Evolutionary conservation across 2,888 invertebrate species (phyloP), one percentile per base, ranked within the genome.

Genomic region (Meiosimyza decipiens): DNA sequence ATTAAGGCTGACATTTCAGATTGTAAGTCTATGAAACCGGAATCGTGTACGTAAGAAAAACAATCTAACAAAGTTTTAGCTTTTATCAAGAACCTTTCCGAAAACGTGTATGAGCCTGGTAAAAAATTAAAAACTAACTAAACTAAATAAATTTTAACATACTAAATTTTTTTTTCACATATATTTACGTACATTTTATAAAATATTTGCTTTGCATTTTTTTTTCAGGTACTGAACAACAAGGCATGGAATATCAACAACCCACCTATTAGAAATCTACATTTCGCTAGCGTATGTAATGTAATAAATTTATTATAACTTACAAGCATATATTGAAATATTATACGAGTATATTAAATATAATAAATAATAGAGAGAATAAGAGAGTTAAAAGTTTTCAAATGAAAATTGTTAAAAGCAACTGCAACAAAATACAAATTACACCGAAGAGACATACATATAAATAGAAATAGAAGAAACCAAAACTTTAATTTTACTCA

Each of bases 241-340:
- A 79, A 62, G 82, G 82, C 77, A 82, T 84, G 83, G 85, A 85
- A 77, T 85, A 85, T 76, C 84, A 83, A 75, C 85, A 85, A 80
- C 85, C 85, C 82, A 85, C 85, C 80, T 85, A 85, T 77, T 85
- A 85, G 79, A 74, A 60, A 28, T 18, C 55, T 67, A 78, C 70
- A 74, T 73, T 60, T 74, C 71, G 74, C 71, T 66, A 76, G 71
- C 60, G 16, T 63, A 49, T 67, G 60, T 49, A 73, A 72, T 16
- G n/a, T 62, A 52, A 11, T 60, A 70, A 40, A 62, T 55, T 63
- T 63, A 16, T 40, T 65, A 11, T 54, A 55, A 63, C 69, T 63
- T 63, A 59, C 52, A 51, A 40, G 55, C 49, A 70, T 40, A 67
- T 40, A 65, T 50, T 51, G 15, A 55, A 60, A 47, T n/a, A 71